Base-by-base conservation (phyloP, 2,888 invertebrate genomes). In the Ashinkailepas kermadecensis region DNA sequence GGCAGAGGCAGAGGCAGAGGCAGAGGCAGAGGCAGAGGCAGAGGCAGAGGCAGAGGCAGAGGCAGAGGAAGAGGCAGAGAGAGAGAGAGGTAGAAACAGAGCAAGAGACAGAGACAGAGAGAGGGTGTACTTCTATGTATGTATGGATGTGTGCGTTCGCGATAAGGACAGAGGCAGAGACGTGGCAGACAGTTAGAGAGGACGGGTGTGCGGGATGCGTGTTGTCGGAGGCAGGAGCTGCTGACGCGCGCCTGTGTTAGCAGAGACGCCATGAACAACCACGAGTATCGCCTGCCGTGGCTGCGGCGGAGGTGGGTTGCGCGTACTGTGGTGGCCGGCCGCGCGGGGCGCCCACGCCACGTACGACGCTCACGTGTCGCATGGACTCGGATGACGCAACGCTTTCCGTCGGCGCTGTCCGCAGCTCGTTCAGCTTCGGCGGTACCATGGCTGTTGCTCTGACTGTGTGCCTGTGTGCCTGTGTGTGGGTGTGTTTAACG, bases 291-390 rank as follows among this genome's bases (percentile, higher is more conserved):
- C 15, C 56, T 74, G 21, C 74, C 74, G 18, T 74, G 74, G 74
- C 74, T 74, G 21, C 74, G 74, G 15, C 54, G 74, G 54, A 74
- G 74, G 74, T 74, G 74, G 74, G 74, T 74, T 10, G 74, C 54
- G 54, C n/a, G 54, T 4, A 18, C 6, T 11, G 39, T 39, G 39
- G 39, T 39, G 39, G 39, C 4, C 39, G 39, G 39, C 39, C 2
- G 39, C 39, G 21, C 62, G 3, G 62, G 15, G 62, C 62, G 62
- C 18, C 18, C 62, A 7, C 58, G 58, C 58, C 58, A 39, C 39
- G 39, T 39, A 39, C 39, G 39, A 4, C 39, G 39, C 39, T 39
- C 39, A 39, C 39, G 39, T 39, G 39, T 39, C 39, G 39, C 39
- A 39, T 39, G 39, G 39, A 3, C 39, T 39, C 39, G 39, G 39